Evolutionary conservation across 37 sponge, comb jelly and placozoan species (phyloP).

Genomic region (Beroe forskalii): DNA sequence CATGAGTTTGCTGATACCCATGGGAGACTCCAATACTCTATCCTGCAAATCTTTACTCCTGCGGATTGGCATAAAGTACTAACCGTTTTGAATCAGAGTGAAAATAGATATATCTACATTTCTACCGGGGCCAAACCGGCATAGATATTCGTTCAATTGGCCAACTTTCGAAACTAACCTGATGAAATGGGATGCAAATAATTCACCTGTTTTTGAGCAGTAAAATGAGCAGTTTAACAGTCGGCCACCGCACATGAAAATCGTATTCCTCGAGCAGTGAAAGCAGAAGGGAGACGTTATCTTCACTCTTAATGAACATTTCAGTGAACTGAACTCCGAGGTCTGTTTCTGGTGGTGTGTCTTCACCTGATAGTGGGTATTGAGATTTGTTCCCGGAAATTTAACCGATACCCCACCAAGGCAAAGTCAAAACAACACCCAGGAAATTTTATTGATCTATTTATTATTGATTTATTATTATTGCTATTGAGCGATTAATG

Average conservation of each 20-base stretch:
- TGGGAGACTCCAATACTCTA: constrained; percentile 67
- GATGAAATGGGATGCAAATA: no score
- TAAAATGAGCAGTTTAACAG: constrained; percentile 71
- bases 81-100: no score
- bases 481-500: no score
- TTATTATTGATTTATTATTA: no score
- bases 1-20: constrained; percentile 77
- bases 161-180: no score
- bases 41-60: constrained; percentile 70
- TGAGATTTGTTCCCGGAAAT: no score
- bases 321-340: constrained; percentile 74
- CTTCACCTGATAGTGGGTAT: constrained; percentile 11
- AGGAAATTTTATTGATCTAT: no score
- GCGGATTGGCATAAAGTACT: no score
- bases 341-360: neutral
- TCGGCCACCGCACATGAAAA: constrained; percentile 81
- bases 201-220: constrained; percentile 68
- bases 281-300: constrained; percentile 74
- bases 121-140: neutral
- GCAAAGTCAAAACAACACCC: no score
- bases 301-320: constrained; percentile 71
- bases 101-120: constrained; percentile 41
- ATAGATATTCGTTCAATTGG: no score
- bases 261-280: constrained; percentile 74
- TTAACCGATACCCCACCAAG: no score